phyloP scores from a whole-genome alignment of 2,113 vertebrate genomes.

The Cricetomys ansorgei region DNA sequence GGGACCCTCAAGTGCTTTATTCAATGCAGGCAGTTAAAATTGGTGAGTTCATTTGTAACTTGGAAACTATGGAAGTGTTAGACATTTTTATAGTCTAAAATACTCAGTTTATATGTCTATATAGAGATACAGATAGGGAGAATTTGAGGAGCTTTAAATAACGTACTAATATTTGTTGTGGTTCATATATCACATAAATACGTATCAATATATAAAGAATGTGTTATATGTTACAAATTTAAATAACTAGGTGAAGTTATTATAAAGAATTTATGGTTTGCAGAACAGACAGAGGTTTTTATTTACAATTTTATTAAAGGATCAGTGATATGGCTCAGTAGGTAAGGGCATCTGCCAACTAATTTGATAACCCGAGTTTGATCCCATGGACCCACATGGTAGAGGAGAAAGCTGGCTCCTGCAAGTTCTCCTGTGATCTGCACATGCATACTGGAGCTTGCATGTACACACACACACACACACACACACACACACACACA shows the following conservation, averaged over 20 bases:
- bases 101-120: constrained; percentile 32
- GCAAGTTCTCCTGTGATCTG: neutral
- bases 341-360: neutral
- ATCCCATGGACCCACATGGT: neutral
- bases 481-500: neutral
- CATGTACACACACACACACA: too few species aligned
- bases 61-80: neutral
- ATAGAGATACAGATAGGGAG: neutral
- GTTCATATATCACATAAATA: neutral
- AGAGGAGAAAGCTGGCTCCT: neutral
- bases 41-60: constrained; percentile 14
- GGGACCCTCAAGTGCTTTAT: neutral
- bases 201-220: neutral
- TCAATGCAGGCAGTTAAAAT: constrained; percentile 54
- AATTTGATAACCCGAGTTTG: neutral
- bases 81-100: constrained; percentile 17
- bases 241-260: neutral
- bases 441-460: neutral
- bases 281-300: neutral
- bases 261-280: constrained; percentile 18
- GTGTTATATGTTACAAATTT: neutral
- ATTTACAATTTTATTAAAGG: constrained; percentile 10
- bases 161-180: constrained; percentile 8
- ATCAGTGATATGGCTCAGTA: neutral
- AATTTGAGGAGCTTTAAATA: neutral